Conservation (phyloP, 2,113 vertebrate species). For the Ranitomeya imitator region DNA sequence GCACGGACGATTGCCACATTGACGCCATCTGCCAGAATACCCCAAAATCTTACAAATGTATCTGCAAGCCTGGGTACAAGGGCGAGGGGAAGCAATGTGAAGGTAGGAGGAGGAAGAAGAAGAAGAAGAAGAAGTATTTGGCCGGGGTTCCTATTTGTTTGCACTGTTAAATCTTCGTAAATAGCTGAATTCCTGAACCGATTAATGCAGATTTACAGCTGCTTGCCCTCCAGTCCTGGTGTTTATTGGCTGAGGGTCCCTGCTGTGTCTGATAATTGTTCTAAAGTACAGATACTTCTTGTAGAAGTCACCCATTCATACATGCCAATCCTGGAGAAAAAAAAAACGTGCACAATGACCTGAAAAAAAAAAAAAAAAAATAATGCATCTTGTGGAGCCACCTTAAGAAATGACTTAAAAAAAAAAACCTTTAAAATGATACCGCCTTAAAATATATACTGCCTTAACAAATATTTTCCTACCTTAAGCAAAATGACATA, state of each 20-base stretch:
- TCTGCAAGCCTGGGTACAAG: conserved; percentile 95
- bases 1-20: conserved; percentile 93
- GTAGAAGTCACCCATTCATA: conserved; percentile 7
- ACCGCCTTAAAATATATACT: neutral
- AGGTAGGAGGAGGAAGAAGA: conserved; percentile 78
- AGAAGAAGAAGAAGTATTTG: neutral
- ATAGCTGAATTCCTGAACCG: conserved; percentile 70
- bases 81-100: conserved; percentile 93
- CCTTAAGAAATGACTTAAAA: neutral
- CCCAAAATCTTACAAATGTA: conserved; percentile 92
- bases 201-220: conserved; percentile 68
- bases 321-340: neutral
- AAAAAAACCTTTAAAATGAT: neutral
- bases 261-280: conserved; percentile 61
- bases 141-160: conserved; percentile 62
- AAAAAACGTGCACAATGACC: neutral
- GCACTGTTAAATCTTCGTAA: conserved; percentile 69
- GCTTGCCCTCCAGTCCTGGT: conserved; percentile 60
- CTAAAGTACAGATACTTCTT: conserved; percentile 21
- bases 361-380: neutral
- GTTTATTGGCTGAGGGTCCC: conserved; percentile 61
- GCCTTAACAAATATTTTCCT: too few species aligned
- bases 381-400: neutral
- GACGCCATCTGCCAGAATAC: conserved; percentile 98
- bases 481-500: too few species aligned